A percentile compares a stretch with the other conserved stretches of the same genome.
Conservation (phyloP, 2,113 vertebrate genomes). For the Alaudala cheleensis region DNA sequence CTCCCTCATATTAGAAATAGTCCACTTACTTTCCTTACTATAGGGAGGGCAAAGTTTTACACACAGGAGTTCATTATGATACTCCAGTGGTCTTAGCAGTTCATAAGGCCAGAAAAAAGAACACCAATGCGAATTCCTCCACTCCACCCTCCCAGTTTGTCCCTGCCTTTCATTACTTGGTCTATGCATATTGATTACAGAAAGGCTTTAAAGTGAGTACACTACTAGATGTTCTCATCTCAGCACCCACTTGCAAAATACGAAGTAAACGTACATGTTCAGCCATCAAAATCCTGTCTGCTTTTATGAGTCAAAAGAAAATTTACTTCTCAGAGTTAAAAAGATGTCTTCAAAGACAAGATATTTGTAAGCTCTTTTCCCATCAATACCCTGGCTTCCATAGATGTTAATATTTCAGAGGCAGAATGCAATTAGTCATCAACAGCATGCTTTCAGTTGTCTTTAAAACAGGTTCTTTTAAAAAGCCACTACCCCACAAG, state of each 20-base stretch:
- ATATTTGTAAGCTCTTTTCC: not conserved
- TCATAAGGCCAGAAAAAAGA: not conserved
- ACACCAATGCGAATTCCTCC: not conserved
- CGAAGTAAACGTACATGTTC: not conserved
- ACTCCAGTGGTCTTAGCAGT: not conserved
- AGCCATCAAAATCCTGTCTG: not conserved
- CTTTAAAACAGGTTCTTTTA: not conserved
- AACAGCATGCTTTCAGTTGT: not conserved
- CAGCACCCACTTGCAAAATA: not conserved
- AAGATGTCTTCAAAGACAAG: not conserved
- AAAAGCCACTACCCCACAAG: not conserved
- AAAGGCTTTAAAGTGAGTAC: not conserved
- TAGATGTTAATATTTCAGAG: not conserved
- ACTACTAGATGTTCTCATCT: not conserved
- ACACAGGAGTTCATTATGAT: not conserved
- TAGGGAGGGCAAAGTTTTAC: not conserved
- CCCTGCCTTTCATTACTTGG: not conserved
- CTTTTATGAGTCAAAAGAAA: slow-evolving; percentile 20
- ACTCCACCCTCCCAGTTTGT: rapidly evolving
- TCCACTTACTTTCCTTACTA: not conserved
- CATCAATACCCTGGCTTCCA: not conserved
- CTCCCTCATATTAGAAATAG: not conserved
- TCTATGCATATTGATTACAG: not conserved
- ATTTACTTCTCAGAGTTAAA: not conserved
- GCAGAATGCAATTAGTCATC: not conserved